Conservation (phyloP, 2,113 vertebrate species). For the Ranitomeya imitator region DNA sequence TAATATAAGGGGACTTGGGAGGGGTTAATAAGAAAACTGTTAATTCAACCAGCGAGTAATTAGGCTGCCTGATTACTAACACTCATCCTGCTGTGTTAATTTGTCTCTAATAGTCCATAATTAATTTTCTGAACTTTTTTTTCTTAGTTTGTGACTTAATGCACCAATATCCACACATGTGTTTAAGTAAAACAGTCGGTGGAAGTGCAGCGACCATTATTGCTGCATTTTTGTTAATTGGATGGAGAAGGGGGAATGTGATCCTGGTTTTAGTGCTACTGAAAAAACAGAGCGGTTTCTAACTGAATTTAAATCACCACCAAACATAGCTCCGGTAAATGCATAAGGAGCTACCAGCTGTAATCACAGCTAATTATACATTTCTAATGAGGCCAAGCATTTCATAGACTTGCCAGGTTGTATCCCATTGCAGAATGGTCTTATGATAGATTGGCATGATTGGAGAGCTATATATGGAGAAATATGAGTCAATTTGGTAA, state of each 20-base stretch:
- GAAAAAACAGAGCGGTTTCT: neutral
- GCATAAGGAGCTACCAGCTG: neutral
- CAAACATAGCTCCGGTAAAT: neutral
- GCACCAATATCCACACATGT: conserved; percentile 30
- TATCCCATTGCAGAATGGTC: neutral
- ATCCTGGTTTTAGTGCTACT: conserved; percentile 7
- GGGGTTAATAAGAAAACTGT: conserved; percentile 42
- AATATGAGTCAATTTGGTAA: neutral
- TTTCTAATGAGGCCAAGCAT: neutral
- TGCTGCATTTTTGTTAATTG: conserved; percentile 25
- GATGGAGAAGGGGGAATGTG: neutral
- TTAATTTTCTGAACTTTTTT: conserved; percentile 51
- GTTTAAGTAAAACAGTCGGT: conserved; percentile 13
- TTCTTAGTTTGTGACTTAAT: conserved; percentile 34
- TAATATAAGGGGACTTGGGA: neutral
- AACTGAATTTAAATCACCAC: neutral
- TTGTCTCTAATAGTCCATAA: conserved; percentile 72
- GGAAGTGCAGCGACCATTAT: neutral
- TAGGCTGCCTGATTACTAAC: conserved; percentile 73
- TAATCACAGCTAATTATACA: conserved; percentile 9
- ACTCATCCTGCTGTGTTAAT: conserved; percentile 69
- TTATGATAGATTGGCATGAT: neutral
- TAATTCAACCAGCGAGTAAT: conserved; percentile 59
- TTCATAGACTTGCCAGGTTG: neutral
- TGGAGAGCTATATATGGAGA: neutral